These are phyloP conservation scores for Sebastes itinus DNA, from an alignment of 2,797 vertebrate species.

Conservation along the genomic window DNA sequence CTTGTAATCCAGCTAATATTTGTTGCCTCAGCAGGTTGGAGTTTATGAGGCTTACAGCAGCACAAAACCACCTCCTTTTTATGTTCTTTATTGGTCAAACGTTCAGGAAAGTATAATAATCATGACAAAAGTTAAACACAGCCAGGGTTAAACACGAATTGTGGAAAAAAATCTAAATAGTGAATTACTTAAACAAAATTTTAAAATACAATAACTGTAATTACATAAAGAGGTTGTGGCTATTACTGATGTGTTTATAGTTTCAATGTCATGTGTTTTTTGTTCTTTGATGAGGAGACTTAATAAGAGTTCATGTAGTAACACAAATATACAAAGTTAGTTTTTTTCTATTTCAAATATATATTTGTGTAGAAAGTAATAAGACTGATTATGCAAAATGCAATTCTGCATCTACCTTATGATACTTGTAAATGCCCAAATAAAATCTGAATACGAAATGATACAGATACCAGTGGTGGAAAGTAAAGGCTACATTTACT, in stretches of 20 bases:
- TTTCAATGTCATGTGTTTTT: neutral
- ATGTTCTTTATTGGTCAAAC: neutral
- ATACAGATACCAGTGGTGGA: neutral
- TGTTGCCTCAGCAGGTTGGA: neutral
- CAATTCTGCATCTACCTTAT: neutral
- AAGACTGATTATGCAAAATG: neutral
- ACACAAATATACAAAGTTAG: neutral
- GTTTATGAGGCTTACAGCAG: neutral
- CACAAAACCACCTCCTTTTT: neutral
- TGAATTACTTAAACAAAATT: neutral
- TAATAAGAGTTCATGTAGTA: neutral
- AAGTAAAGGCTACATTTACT: neutral
- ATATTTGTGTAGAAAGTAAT: neutral
- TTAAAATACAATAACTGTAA: neutral
- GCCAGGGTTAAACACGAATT: neutral
- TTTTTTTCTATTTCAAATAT: neutral
- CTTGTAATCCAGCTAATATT: neutral
- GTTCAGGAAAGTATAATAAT: neutral
- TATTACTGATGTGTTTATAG: neutral
- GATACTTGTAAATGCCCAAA: too few relatives aligned
- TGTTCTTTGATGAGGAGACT: neutral
- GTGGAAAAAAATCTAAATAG: neutral
- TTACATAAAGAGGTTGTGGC: neutral
- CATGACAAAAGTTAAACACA: neutral
- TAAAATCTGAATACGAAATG: neutral